Evolutionary conservation across 1,140 invertebrate species (phyloP), one percentile per base, ranked within the genome.

Genomic region (Brachionus rotundiformis): DNA sequence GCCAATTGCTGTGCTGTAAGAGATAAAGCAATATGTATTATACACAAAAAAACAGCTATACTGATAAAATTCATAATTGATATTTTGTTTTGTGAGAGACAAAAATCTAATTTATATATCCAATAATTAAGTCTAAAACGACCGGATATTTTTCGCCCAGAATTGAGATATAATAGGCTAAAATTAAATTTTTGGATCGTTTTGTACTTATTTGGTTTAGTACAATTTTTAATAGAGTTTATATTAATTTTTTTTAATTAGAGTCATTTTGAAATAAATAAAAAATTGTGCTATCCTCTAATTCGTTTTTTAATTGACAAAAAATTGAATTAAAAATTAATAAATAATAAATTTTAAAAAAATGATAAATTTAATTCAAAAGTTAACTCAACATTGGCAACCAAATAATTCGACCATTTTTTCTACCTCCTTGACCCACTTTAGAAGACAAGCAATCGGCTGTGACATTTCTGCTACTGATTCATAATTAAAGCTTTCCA

Each of bases 361-460:
- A 39, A 39, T 7, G 36, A 1, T 39, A 39, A 39, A 39, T 39
- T 39, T 10, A 39, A 10, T 39, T 39, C n/a, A 13, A 41, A 41
- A 3, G n/a, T 27, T 25, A 27, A 61, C 3, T 23, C 8, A 61
- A 6, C 11, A 11, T 25, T 10, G 10, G 6, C 16, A 8, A 33
- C 33, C n/a, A n/a, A 33, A 27, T 13, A 33, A 11, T n/a, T 73
- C 68, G 19, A 39, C 36, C 39, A 73, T 44, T 44, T 44, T 73
- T 41, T 73, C 68, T 5, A 73, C 39, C 44, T 73, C 68, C 25
- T 73, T 73, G n/a, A 73, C 68, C 68, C 68, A 73, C 36, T 73
- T 47, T 8, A 73, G 29, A 11, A 73, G 25, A 13, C 36, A 44
- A 73, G 36, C 68, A 44, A 73, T 44, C 41, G 39, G 68, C 19